phyloP scores from a whole-genome alignment of 2,113 vertebrate genomes.

The Plotosus lineatus region DNA sequence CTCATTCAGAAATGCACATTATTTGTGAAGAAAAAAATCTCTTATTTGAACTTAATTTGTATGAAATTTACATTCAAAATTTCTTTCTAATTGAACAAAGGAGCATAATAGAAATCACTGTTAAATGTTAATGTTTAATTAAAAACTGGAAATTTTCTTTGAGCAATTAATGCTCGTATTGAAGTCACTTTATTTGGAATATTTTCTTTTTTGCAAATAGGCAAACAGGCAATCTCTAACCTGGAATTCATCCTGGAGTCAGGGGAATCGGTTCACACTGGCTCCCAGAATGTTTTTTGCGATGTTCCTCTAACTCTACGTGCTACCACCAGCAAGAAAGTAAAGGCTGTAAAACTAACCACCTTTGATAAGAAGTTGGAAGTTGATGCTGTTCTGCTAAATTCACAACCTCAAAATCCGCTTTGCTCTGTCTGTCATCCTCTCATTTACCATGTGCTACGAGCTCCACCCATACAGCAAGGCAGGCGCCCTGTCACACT shows the following conservation, averaged over 20 bases:
- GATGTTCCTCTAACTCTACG: conserved; percentile 87
- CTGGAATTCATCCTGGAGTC: conserved; percentile 81
- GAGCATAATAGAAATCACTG: not conserved
- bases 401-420: conserved; percentile 76
- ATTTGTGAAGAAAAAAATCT: not conserved
- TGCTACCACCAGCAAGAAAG: conserved; percentile 74
- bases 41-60: not conserved
- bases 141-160: not conserved
- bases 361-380: conserved; percentile 94
- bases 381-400: conserved; percentile 87
- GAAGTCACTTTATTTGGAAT: not conserved
- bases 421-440: conserved; percentile 82
- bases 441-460: conserved; percentile 77
- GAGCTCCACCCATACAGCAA: conserved; percentile 77
- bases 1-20: not conserved
- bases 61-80: no score
- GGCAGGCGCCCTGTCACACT: conserved; percentile 64
- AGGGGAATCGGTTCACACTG: conserved; percentile 78
- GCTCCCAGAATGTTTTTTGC: conserved; percentile 85
- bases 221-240: conserved; percentile 76
- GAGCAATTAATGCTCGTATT: not conserved
- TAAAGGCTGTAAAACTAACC: conserved; percentile 82
- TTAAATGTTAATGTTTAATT: not conserved
- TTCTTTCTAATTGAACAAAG: no score
- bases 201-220: conserved; percentile 38